phyloP scores from a whole-genome alignment of 2,888 invertebrate genomes.

The Limnephilus rhombicus region DNA sequence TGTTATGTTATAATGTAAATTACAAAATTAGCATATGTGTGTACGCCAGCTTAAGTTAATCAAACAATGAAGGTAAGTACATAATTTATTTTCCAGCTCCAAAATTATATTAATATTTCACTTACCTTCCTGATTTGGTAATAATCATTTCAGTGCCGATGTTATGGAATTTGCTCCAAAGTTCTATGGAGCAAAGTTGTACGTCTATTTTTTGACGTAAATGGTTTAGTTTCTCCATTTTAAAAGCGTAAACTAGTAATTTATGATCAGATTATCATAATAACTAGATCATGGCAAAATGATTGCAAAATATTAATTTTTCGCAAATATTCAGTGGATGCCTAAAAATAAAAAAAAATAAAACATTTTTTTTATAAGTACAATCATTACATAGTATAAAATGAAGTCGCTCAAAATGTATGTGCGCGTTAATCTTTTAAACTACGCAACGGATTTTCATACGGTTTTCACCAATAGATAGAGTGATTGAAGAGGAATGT shows the following conservation, averaged over 20 bases:
- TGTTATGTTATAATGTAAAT: not conserved
- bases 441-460: no score
- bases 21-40: not conserved
- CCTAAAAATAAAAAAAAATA: no score
- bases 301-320: no score
- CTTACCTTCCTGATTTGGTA: constrained; percentile 51
- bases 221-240: constrained; percentile 8
- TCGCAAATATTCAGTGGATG: no score
- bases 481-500: no score
- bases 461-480: no score
- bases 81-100: not conserved
- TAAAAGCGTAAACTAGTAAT: not conserved
- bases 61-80: not conserved
- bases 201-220: constrained; percentile 23
- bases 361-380: no score
- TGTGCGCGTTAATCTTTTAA: no score
- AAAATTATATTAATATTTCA: not conserved
- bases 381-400: no score
- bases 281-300: no score
- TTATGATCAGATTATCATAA: no score
- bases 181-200: constrained; percentile 46
- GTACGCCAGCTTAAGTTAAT: not conserved
- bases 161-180: constrained; percentile 45
- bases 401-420: no score
- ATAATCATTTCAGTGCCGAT: constrained; percentile 55